Conservation (phyloP, 2,113 vertebrate species). For the Pteruthius melanotis region DNA sequence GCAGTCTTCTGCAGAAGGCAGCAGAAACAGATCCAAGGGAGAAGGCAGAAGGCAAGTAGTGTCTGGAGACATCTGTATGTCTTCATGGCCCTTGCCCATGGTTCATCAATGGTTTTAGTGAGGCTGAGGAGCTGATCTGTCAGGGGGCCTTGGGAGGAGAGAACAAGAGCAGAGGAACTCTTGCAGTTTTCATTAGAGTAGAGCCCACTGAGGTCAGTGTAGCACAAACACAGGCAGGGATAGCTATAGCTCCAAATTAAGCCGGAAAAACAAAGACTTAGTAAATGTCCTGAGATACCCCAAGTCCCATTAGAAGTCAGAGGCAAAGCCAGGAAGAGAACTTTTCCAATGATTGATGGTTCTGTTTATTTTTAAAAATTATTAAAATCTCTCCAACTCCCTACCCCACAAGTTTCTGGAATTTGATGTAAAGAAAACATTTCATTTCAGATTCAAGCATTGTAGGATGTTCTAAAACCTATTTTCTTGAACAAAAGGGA, state of each 20-base stretch:
- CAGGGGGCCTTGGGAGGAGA: not conserved
- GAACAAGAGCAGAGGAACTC: not conserved
- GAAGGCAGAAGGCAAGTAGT: too few relatives aligned
- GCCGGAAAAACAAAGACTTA: not conserved
- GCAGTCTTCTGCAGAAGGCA: not conserved
- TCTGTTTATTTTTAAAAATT: constrained; percentile 47
- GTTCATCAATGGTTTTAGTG: not conserved
- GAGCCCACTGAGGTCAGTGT: not conserved
- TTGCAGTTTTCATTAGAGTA: not conserved
- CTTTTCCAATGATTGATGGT: constrained; percentile 11
- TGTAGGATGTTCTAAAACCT: not conserved
- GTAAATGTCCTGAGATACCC: not conserved
- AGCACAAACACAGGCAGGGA: not conserved
- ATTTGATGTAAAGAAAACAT: constrained; percentile 46
- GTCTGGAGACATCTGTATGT: not conserved
- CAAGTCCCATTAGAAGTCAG: not conserved
- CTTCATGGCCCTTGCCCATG: not conserved
- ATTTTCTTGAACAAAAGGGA: constrained; percentile 40
- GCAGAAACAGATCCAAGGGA: not conserved
- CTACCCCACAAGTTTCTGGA: not conserved
- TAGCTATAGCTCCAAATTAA: not conserved
- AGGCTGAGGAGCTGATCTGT: not conserved
- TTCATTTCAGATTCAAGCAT: constrained; percentile 4
- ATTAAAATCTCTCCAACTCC: not conserved
- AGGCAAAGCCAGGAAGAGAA: not conserved